Evolutionary conservation across 2,113 vertebrate species (phyloP).

Genomic region (Cololabis saira): DNA sequence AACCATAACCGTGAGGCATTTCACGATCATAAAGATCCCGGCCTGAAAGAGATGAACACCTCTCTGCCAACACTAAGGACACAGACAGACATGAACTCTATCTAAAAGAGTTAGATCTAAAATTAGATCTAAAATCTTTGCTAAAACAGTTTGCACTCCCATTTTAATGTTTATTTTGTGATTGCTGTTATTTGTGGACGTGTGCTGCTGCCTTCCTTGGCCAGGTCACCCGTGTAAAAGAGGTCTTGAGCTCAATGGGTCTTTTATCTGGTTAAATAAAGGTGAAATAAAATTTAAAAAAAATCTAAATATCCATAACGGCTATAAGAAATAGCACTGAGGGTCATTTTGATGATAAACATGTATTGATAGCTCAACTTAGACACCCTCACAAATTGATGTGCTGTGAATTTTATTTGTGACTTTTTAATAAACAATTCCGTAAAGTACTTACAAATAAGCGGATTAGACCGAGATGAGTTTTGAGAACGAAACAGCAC

Average conservation of each 20-base stretch:
- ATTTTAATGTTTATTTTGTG: no score
- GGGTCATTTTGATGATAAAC: conserved; percentile 52
- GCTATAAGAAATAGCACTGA: conserved; percentile 46
- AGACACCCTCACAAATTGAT: conserved; percentile 29
- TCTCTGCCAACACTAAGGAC: conserved; percentile 32
- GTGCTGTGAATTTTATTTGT: conserved; percentile 22
- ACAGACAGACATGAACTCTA: conserved; percentile 44
- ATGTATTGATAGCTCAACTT: conserved; percentile 42
- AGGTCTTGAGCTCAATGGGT: no score
- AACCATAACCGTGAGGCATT: conserved; percentile 50
- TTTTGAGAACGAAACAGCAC: neutral
- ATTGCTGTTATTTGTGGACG: no score
- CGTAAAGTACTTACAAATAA: conserved; percentile 9
- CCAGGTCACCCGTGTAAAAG: no score
- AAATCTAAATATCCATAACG: conserved; percentile 50
- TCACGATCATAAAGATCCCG: conserved; percentile 51
- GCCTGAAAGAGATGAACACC: conserved; percentile 55
- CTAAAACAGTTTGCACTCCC: no score
- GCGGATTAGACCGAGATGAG: neutral
- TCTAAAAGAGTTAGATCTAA: no score
- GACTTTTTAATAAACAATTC: conserved; percentile 13
- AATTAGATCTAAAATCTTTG: no score
- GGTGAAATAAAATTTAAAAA: no score
- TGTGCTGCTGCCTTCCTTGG: no score
- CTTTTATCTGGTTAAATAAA: no score